Percentiles rank a stretch among this genome's conserved stretches.
These are phyloP conservation scores for Eupithecia pulchellata DNA, from an alignment of 2,888 invertebrate species.

Conservation along the genomic window DNA sequence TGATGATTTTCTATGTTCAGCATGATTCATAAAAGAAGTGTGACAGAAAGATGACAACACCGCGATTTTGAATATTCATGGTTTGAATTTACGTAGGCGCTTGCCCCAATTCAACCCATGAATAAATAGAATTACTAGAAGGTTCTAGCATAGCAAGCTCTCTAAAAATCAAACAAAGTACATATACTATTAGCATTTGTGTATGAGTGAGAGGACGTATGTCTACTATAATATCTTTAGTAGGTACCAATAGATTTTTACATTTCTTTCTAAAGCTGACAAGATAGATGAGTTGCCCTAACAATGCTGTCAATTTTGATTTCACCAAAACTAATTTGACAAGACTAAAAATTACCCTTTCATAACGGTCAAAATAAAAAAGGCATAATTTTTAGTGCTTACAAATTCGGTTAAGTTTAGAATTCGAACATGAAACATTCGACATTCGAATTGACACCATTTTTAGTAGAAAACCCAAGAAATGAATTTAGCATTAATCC, in stretches of 20 bases:
- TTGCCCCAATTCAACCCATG: too few species aligned
- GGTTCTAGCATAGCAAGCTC: too few species aligned
- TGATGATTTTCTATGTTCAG: slow-evolving; percentile 20
- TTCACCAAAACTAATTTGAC: too few species aligned
- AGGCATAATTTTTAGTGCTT: not conserved
- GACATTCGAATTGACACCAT: not conserved
- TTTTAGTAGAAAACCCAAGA: not conserved
- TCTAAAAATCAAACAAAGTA: too few species aligned
- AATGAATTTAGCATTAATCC: slow-evolving; percentile 13
- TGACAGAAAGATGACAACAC: slow-evolving; percentile 2
- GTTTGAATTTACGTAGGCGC: not conserved
- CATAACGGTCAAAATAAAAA: too few species aligned
- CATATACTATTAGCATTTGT: not conserved
- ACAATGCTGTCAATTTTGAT: not conserved
- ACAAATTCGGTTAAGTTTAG: not conserved
- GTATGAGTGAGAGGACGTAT: not conserved
- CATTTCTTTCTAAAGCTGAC: not conserved
- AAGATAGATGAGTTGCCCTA: not conserved
- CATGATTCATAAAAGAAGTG: slow-evolving; percentile 10
- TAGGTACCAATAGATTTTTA: not conserved
- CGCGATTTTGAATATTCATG: not conserved
- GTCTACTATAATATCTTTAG: not conserved
- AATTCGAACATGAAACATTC: too few species aligned
- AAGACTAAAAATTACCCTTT: too few species aligned
- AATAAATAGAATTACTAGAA: too few species aligned